Conservation (phyloP, 2,888 invertebrate genomes). For the Aethes cnicana region DNA sequence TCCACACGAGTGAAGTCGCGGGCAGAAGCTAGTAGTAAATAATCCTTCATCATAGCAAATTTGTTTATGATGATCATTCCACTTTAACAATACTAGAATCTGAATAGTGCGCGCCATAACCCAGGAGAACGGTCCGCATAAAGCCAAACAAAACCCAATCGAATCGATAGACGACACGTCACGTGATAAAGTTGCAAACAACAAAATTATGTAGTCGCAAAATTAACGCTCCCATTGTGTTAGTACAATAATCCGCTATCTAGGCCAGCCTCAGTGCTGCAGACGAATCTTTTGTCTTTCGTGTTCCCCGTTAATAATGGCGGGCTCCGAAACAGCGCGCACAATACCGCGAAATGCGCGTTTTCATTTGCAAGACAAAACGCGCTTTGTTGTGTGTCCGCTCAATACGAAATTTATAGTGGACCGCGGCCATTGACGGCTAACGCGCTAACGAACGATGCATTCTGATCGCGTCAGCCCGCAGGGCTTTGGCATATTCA, state of each 20-base stretch:
- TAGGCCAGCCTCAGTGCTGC: constrained; percentile 82
- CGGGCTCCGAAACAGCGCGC: constrained; percentile 82
- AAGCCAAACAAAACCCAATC: constrained; percentile 49
- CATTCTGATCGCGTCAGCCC: constrained; percentile 63
- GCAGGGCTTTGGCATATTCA: constrained; percentile 9
- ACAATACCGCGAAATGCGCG: constrained; percentile 83
- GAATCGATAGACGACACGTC: constrained; percentile 75
- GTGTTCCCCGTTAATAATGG: constrained; percentile 83
- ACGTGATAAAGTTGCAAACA: constrained; percentile 78
- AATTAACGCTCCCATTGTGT: constrained; percentile 82
- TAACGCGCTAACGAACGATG: constrained; percentile 76
- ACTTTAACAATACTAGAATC: constrained; percentile 34
- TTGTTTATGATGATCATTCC: too few species aligned
- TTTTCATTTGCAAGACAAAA: constrained; percentile 83
- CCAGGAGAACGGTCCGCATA: constrained; percentile 18
- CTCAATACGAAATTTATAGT: constrained; percentile 81
- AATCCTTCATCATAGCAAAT: too few species aligned
- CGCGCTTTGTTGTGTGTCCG: constrained; percentile 82
- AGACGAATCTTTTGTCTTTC: constrained; percentile 83
- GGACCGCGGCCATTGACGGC: constrained; percentile 77
- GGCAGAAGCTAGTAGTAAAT: too few species aligned
- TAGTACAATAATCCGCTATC: constrained; percentile 83
- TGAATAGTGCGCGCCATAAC: constrained; percentile 37
- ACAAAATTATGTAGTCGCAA: constrained; percentile 80
- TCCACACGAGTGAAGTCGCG: too few species aligned